A percentile compares a stretch with the other conserved stretches of the same genome.
Conservation (phyloP, 1,140 invertebrate species). For the Contarinia nasturtii region DNA sequence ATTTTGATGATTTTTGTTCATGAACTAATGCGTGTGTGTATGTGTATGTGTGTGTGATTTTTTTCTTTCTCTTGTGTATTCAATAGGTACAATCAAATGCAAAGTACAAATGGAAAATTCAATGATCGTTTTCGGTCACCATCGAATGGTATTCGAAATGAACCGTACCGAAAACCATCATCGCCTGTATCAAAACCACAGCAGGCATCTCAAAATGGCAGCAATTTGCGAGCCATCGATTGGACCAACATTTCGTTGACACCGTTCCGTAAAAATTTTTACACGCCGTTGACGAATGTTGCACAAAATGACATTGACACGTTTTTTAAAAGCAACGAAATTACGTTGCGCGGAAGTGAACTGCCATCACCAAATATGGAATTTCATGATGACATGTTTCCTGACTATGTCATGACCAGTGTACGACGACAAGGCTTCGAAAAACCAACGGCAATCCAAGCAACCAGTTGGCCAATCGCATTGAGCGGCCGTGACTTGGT, state of each 20-base stretch:
- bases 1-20: no score
- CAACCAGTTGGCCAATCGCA: slow-evolving; percentile 85
- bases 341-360: slow-evolving; percentile 60
- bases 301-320: slow-evolving; percentile 55
- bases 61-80: no score
- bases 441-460: slow-evolving; percentile 71
- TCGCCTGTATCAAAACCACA: no score
- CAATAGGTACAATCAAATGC: no score
- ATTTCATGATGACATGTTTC: slow-evolving; percentile 65
- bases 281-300: slow-evolving; percentile 64
- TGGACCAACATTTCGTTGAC: slow-evolving; percentile 63
- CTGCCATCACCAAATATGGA: slow-evolving; percentile 59
- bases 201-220: no score
- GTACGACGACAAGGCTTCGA: slow-evolving; percentile 49
- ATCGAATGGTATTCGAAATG: no score
- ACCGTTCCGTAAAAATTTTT: slow-evolving; percentile 88
- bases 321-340: slow-evolving; percentile 54
- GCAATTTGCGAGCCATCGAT: slow-evolving; percentile 46
- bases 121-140: no score
- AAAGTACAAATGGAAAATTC: no score
- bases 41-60: no score
- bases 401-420: slow-evolving; percentile 49
- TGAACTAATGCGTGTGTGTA: no score
- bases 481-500: slow-evolving; percentile 81
- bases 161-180: no score